Conservation (phyloP, 2,888 invertebrate genomes). For the Aspidiotus rigidus region DNA sequence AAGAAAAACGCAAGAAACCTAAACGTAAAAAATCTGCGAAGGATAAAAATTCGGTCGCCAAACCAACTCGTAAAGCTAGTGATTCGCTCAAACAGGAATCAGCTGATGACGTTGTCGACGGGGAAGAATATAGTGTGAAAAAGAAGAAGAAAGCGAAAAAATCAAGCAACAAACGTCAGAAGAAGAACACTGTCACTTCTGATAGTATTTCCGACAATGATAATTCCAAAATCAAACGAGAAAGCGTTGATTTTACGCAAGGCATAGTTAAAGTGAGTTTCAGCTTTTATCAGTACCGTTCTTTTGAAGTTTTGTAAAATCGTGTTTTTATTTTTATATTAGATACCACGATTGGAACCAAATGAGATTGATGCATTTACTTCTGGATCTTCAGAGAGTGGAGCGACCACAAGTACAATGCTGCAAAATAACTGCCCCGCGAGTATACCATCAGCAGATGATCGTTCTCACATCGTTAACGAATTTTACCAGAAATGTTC, state of each 20-base stretch:
- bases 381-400: no score
- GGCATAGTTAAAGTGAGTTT: no score
- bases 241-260: not conserved
- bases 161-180: not conserved
- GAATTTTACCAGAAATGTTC: constrained; percentile 14
- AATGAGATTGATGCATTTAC: no score
- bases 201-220: not conserved
- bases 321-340: no score
- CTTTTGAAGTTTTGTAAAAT: no score
- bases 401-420: no score
- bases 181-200: not conserved
- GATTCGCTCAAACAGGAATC: no score
- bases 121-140: not conserved
- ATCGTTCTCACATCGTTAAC: constrained; percentile 5
- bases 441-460: not conserved
- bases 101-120: not conserved
- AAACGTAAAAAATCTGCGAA: constrained; percentile 19
- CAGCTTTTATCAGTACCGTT: no score
- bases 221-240: not conserved
- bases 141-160: constrained; percentile 9
- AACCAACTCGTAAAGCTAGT: not conserved
- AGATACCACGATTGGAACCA: no score
- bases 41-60: constrained; percentile 7
- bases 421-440: no score
- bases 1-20: constrained; percentile 7